Evolutionary conservation across 2,888 invertebrate species (phyloP), one percentile per base, ranked within the genome.

Genomic region (Agrochola circellaris): DNA sequence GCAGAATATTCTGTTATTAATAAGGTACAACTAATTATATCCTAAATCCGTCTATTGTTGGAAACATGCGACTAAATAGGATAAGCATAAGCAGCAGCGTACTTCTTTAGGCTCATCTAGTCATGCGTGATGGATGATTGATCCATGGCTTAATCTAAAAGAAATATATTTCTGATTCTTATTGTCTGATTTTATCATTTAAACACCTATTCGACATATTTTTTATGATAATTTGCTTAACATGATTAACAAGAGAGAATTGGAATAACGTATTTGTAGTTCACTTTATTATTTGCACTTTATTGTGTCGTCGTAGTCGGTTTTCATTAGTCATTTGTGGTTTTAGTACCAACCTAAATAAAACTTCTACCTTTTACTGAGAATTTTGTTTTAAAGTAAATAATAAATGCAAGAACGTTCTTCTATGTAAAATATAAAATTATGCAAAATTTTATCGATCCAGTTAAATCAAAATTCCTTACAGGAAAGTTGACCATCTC

Each of bases 401-500:
- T 30, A 38, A n/a, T 48, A 20, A 51, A 17, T 5, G 8, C 6
- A 23, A 26, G n/a, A n/a, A 34, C 38, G 23, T 20, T 11, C 23
- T 58, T 51, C 30, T 11, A 23, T 42, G 6, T 30, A 30, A 62
- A 23, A 30, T 30, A 20, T 38, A 17, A 61, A 54, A 62, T 42
- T 58, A 45, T 54, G 30, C 15, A 66, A 77, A 42, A 42, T 74
- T 15, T 79, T 79, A 71, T 77, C 66, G 68, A 69, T 58, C 30
- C 6, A 71, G 64, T 48, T 77, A 62, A 75, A 75, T 77, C 71
- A 83, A 85, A 82, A 73, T 76, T 83, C 65, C 73, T 70, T 7
- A 51, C 60, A 60, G 38, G 58, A 77, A 84, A 88, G 77, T 89
- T 86, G 56, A 81, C 79, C 82, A 85, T 85, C 79, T 75, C 81